These are phyloP conservation scores for Drosophila paramelanica DNA, from an alignment of 2,888 invertebrate species.

Conservation along the genomic window DNA sequence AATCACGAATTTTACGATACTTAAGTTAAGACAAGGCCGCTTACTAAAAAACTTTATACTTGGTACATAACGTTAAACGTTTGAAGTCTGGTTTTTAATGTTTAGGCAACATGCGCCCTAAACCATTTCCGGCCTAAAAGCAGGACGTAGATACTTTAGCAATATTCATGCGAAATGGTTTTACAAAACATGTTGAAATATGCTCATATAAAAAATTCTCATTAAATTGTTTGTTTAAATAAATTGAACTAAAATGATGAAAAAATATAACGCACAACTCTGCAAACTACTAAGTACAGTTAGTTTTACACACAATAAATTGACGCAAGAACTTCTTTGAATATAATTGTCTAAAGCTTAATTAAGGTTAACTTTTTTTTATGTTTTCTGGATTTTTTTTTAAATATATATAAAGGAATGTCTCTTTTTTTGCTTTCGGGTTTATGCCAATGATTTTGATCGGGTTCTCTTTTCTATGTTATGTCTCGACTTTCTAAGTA, in stretches of 20 bases:
- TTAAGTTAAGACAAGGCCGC: conserved; percentile 41
- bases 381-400: conserved; percentile 1
- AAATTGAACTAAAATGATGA: conserved; percentile 30
- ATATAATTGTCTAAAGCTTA: conserved; percentile 45
- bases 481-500: conserved; percentile 59
- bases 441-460: conserved; percentile 21
- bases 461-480: neutral
- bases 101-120: neutral
- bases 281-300: conserved; percentile 45
- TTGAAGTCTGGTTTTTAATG: conserved; percentile 39
- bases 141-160: neutral
- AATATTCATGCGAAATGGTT: neutral
- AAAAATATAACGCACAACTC: conserved; percentile 39
- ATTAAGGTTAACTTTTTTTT: conserved; percentile 25
- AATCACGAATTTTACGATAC: conserved; percentile 5
- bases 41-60: conserved; percentile 32
- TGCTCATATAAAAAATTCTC: conserved; percentile 3
- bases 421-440: conserved; percentile 14
- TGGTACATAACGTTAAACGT: conserved; percentile 59
- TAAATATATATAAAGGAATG: conserved; percentile 43
- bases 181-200: neutral
- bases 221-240: conserved; percentile 15
- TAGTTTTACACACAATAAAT: conserved; percentile 11
- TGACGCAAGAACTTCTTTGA: conserved; percentile 4
- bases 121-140: conserved; percentile 1